These are phyloP conservation scores for Anastrepha ludens DNA, from an alignment of 1,140 invertebrate species.

Conservation along the genomic window DNA sequence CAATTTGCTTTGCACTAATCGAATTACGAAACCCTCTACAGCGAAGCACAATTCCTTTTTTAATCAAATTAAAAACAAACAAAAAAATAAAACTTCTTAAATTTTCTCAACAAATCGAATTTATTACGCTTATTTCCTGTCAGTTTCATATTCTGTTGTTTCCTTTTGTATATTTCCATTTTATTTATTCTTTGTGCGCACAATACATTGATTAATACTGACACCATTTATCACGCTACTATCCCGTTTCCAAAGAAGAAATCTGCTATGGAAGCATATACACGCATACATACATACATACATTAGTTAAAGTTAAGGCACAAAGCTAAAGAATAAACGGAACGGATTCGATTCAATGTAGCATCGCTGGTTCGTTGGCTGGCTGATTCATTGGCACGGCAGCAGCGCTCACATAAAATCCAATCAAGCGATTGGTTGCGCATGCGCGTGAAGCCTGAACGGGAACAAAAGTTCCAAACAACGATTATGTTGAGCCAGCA, in stretches of 20 bases:
- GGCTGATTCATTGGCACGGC: constrained; percentile 33
- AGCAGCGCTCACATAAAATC: constrained; percentile 59
- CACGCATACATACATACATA: too few species aligned
- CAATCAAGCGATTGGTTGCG: constrained; percentile 73
- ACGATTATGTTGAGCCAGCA: neutral
- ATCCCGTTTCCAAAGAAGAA: constrained; percentile 16
- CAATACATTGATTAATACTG: constrained; percentile 52
- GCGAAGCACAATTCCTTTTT: neutral
- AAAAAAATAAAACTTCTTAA: neutral
- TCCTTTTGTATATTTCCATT: neutral
- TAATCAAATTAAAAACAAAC: neutral
- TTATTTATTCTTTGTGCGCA: neutral
- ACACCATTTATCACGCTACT: constrained; percentile 54
- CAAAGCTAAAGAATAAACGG: constrained; percentile 28
- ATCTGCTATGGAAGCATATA: neutral
- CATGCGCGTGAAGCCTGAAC: constrained; percentile 66
- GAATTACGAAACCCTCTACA: constrained; percentile 18
- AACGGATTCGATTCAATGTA: constrained; percentile 6
- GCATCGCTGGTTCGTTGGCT: neutral
- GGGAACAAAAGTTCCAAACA: constrained; percentile 30
- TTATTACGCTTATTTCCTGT: constrained; percentile 52
- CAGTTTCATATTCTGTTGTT: neutral
- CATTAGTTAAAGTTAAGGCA: neutral
- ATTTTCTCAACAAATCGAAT: constrained; percentile 48
- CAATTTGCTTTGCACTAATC: neutral